Base-by-base conservation (phyloP, 37 sponge, comb jelly and placozoan genomes). In the Ianthella basta region DNA sequence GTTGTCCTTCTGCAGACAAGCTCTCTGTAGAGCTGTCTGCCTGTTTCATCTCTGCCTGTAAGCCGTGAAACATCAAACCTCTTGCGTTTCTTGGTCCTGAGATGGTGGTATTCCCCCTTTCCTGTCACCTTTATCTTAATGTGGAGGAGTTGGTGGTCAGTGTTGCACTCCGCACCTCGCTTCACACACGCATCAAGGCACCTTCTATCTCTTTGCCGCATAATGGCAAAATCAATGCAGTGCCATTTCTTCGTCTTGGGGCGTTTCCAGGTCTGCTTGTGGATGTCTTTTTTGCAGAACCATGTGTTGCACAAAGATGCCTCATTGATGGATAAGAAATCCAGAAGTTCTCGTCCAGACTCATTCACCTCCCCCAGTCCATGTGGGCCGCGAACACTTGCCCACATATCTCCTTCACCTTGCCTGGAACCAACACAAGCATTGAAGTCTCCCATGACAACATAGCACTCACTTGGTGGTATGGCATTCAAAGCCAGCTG, bases 251-350 rank as follows among this genome's bases (percentile, higher is more conserved):
- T 73, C 32, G n/a, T n/a, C n/a, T n/a, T n/a, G n/a, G n/a, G n/a
- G n/a, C n/a, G n/a, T n/a, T n/a, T n/a, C n/a, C n/a, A 55, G 27
- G 87, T 87, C n/a, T 68, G 56, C 70, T 80, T 80, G 72, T 87
- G 82, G 21, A 87, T 80, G 24, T 80, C 74, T 34, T 50, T 66
- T 32, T 84, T 84, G 12, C 21, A 15, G 73, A 72, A 84, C 74
- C 75, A 84, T 4, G 84, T 84, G 59, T 83, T 84, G 72, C 84
- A 72, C 29, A 36, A 35, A 34, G 75, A 23, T 55, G 5, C n/a
- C 59, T 56, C 81, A 59, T 80, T 80, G 37, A 29, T 56, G 59
- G 81, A 2, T 36, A 56, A 35, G 59, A 80, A 80, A n/a, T 59
- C 14, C 59, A 80, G 30, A 30, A 80, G 33, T 36, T 80, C 80